phyloP scores from a whole-genome alignment of 2,888 invertebrate genomes.

The Hybos culiciformis region DNA sequence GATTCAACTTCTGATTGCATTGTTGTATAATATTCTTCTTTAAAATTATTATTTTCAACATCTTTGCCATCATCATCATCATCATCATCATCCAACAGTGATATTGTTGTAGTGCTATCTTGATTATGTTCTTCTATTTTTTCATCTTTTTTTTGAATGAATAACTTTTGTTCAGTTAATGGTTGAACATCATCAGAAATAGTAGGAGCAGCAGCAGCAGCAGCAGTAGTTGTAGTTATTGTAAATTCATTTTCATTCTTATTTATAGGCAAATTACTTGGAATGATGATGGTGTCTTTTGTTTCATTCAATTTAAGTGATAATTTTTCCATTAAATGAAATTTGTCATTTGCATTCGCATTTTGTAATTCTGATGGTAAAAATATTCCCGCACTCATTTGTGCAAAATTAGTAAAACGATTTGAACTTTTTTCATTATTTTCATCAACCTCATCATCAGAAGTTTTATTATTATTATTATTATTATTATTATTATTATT shows the following conservation, averaged over 20 bases:
- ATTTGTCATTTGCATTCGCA: constrained; percentile 5
- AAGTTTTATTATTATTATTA: too few species aligned
- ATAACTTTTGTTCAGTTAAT: too few species aligned
- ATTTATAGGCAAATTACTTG: background rate
- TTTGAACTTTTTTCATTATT: constrained; percentile 5
- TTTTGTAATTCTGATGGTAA: background rate
- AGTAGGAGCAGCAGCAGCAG: background rate
- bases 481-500: too few species aligned
- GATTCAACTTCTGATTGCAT: too few species aligned
- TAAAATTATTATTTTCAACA: too few species aligned
- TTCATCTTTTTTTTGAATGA: too few species aligned
- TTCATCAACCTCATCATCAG: too few species aligned
- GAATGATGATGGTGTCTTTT: background rate
- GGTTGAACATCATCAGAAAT: too few species aligned
- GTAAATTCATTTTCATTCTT: background rate
- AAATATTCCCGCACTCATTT: constrained; percentile 25
- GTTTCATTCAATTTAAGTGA: constrained; percentile 2
- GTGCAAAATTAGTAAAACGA: constrained; percentile 28
- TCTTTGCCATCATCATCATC: background rate
- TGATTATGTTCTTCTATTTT: too few species aligned
- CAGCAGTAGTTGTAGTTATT: background rate
- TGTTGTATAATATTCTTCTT: too few species aligned
- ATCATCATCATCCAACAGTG: background rate
- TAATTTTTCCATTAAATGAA: constrained; percentile 8
- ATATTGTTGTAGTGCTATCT: too few species aligned